Base-by-base conservation (phyloP, 1,140 invertebrate genomes). In the Philotrypesis tridentata region DNA sequence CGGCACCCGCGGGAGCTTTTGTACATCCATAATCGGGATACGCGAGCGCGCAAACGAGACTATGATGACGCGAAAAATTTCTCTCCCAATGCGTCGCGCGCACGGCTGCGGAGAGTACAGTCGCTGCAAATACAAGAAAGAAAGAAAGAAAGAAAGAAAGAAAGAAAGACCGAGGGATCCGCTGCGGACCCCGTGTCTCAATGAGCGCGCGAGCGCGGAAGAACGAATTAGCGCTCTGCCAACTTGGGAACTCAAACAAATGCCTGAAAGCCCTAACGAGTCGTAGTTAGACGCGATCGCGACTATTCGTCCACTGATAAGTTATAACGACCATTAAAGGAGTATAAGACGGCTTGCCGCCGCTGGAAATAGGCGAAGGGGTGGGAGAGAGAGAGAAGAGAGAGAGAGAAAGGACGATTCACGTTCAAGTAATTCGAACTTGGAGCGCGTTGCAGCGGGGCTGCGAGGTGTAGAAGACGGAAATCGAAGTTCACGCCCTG, bases 321-420 rank as follows among this genome's bases (percentile, higher is more conserved):
- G 67, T 79, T 79, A 79, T 79, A 79, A 79, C 68, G 77, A 79
- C 9, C 65, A 25, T 79, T 79, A 70, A 79, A 79, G 76, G 40
- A 60, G 65, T n/a, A n/a, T n/a, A 55, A 55, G 48, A 55, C 48
- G 48, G 48, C 48, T 55, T 17, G 21, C 48, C 17, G 7, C 21
- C 21, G 21, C 48, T 55, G 33, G 63, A 29, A 61, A 61, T 14
- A 17, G 37, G 40, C 8, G 43, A n/a, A 37, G 48, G 5, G 7
- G 4, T 5, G n/a, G 11, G 37, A 72, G 37, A 11, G 68, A n/a
- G n/a, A n/a, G n/a, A 27, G 25, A 11, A 17, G 7, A 11, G 37
- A 72, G 37, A 3, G 68, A 68, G 67, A 33, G n/a, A 14, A 12
- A 27, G 25, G 60, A 67, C 40, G 61, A 70, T 43, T 27, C 76